Conservation (phyloP, 1,140 invertebrate species). For the Drosophila eugracilis region DNA sequence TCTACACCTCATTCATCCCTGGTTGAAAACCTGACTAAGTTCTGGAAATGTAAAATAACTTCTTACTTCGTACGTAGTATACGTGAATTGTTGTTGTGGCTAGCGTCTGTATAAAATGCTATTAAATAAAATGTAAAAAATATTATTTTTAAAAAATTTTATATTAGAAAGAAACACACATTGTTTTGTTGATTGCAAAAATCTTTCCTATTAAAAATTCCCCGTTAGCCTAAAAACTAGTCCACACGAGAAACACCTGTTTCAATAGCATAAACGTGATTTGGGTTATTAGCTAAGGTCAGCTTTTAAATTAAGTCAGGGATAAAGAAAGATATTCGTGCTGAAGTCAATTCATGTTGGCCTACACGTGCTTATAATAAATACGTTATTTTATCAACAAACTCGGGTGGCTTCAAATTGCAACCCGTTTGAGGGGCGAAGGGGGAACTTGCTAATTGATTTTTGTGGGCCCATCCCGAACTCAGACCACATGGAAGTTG, state of each 20-base stretch:
- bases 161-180: no score
- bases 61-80: neutral
- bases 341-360: conserved; percentile 6
- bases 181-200: neutral
- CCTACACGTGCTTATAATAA: conserved; percentile 27
- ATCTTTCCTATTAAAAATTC: no score
- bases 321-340: conserved; percentile 6
- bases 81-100: neutral
- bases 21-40: neutral
- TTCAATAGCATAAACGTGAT: conserved; percentile 9
- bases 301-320: conserved; percentile 15
- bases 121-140: neutral
- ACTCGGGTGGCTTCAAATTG: conserved; percentile 2
- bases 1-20: neutral
- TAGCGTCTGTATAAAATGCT: no score
- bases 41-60: neutral
- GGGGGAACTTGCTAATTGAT: conserved; percentile 24
- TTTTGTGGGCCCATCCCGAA: conserved; percentile 4
- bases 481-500: conserved; percentile 11
- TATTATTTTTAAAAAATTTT: neutral
- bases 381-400: conserved; percentile 27
- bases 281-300: conserved; percentile 11
- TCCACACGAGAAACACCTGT: conserved; percentile 3
- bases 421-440: conserved; percentile 24
- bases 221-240: no score